phyloP scores from a whole-genome alignment of 2,888 invertebrate genomes.

The Hirtodrosophila duncani region DNA sequence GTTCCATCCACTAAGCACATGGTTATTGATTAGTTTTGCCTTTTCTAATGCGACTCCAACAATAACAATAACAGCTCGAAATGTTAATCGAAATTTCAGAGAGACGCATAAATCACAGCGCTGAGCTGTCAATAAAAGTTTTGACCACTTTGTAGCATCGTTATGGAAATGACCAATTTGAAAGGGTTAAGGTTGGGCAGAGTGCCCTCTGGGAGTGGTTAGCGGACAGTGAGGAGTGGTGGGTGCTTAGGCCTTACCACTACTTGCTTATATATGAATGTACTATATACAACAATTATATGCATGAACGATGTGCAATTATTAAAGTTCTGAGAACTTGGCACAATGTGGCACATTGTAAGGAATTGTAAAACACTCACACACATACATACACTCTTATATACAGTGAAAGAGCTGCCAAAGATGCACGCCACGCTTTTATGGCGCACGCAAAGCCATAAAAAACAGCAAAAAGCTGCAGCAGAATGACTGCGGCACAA shows the following conservation, averaged over 20 bases:
- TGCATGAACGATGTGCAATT: neutral
- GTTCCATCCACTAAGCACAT: conserved; percentile 22
- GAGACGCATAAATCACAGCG: conserved; percentile 24
- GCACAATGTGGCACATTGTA: conserved; percentile 30
- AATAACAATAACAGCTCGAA: conserved; percentile 21
- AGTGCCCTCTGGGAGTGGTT: no score
- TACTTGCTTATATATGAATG: no score
- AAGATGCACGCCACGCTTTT: conserved; percentile 12
- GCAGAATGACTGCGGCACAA: no score
- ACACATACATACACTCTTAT: no score
- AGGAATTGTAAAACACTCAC: no score
- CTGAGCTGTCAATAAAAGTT: conserved; percentile 2
- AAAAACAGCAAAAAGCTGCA: conserved; percentile 5
- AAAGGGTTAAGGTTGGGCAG: no score
- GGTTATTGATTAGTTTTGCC: conserved; percentile 23
- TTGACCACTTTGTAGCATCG: neutral
- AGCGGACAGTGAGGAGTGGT: no score
- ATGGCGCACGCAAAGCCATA: conserved; percentile 26
- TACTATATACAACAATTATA: no score
- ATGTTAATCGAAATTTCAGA: conserved; percentile 8
- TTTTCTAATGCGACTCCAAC: neutral
- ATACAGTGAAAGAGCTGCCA: no score
- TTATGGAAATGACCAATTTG: no score
- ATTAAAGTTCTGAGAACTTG: neutral
- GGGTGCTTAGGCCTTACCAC: no score